A percentile compares a stretch with the other conserved stretches of the same genome.
Evolutionary conservation across 2,797 vertebrate species (phyloP).

Genomic region (Limnodromus scolopaceus): DNA sequence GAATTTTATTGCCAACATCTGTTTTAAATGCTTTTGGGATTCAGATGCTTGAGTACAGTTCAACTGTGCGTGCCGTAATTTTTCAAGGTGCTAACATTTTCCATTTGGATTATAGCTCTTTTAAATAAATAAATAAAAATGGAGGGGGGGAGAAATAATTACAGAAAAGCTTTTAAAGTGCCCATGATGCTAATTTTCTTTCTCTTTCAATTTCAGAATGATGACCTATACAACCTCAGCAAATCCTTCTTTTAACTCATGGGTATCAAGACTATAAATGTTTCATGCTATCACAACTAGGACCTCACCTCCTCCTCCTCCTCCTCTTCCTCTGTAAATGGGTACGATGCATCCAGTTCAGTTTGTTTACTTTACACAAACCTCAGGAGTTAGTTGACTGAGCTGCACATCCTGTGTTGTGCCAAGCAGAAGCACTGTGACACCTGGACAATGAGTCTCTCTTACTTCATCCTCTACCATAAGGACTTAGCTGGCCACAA

Average conservation of each 20-base stretch:
- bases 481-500: slow-evolving; percentile 76
- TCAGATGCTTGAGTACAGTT: slow-evolving; percentile 26
- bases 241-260: slow-evolving; percentile 82
- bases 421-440: slow-evolving; percentile 88
- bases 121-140: neutral
- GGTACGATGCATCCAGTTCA: slow-evolving; percentile 83
- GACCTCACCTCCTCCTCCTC: slow-evolving; percentile 81
- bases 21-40: slow-evolving; percentile 56
- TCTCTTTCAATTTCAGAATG: slow-evolving; percentile 81
- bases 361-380: slow-evolving; percentile 86
- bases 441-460: slow-evolving; percentile 78
- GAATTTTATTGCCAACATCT: slow-evolving; percentile 57
- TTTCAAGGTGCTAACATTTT: slow-evolving; percentile 19
- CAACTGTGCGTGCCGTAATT: neutral
- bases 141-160: neutral
- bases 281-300: slow-evolving; percentile 82
- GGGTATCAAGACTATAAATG: slow-evolving; percentile 81
- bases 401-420: slow-evolving; percentile 83
- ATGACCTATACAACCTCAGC: slow-evolving; percentile 84
- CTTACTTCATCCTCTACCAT: slow-evolving; percentile 73
- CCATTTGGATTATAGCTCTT: neutral
- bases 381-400: slow-evolving; percentile 87
- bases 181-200: slow-evolving; percentile 1
- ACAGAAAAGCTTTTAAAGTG: neutral
- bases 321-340: slow-evolving; percentile 80